phyloP scores from a whole-genome alignment of 37 sponge, comb jelly and placozoan genomes.

The Chondrilla cf. caribensis region DNA sequence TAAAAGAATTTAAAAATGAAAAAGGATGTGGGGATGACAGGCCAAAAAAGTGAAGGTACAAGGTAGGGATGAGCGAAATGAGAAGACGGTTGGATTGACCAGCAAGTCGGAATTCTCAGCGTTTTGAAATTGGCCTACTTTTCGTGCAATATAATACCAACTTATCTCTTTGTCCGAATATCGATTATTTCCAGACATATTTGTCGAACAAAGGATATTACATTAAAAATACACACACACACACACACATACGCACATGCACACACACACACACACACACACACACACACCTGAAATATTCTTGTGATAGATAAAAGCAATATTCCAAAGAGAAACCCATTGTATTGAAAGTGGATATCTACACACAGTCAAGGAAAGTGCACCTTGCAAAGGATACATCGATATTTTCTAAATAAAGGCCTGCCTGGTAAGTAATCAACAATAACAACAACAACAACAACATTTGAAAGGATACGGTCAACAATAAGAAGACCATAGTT shows the following conservation, averaged over 20 bases:
- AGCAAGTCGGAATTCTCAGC: no score
- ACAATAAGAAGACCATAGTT: constrained; percentile 91
- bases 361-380: not conserved
- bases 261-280: not conserved
- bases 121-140: no score
- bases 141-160: no score
- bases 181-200: no score
- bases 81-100: no score
- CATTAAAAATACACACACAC: no score
- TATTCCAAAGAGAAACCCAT: constrained; percentile 95
- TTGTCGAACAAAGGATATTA: no score
- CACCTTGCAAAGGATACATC: not conserved
- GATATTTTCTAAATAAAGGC: not conserved
- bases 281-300: constrained; percentile 57
- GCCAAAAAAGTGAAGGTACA: no score
- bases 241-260: not conserved
- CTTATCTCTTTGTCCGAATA: no score
- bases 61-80: no score
- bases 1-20: no score
- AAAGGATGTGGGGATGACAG: no score
- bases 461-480: constrained; percentile 79
- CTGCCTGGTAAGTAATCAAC: not conserved
- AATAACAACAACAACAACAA: not conserved
- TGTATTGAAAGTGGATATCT: constrained; percentile 99
- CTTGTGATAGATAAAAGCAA: constrained; percentile 80